Evolutionary conservation across 1,140 invertebrate genomes (phyloP).

Genomic region (Aleiodes sp.): DNA sequence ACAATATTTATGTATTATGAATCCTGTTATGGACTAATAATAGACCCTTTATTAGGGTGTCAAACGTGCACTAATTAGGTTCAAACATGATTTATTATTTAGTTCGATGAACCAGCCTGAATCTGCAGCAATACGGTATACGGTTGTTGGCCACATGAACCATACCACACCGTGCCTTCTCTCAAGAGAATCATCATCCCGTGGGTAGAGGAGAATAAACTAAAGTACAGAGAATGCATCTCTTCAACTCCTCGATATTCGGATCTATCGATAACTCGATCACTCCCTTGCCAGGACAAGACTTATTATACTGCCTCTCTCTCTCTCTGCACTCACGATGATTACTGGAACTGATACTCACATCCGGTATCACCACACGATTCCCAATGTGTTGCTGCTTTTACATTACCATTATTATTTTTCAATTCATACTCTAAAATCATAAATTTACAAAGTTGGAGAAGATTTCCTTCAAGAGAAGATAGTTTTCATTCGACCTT

Average conservation of each 20-base stretch:
- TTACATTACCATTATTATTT: not conserved
- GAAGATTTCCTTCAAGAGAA: too few species aligned
- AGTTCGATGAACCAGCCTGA: not conserved
- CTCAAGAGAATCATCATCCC: too few species aligned
- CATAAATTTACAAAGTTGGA: too few species aligned
- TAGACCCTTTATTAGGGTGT: conserved; percentile 49
- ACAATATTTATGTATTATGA: not conserved
- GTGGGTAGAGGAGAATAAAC: too few species aligned
- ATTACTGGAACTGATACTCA: conserved; percentile 36
- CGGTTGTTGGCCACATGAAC: too few species aligned
- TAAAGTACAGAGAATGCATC: too few species aligned
- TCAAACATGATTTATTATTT: conserved; percentile 50
- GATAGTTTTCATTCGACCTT: too few species aligned
- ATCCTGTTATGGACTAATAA: conserved; percentile 41
- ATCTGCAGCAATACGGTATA: too few species aligned
- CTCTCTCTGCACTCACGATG: not conserved
- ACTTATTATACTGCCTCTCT: not conserved
- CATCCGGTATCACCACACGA: conserved; percentile 27
- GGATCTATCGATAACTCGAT: conserved; percentile 14
- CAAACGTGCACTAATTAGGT: conserved; percentile 51
- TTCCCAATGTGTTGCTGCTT: conserved; percentile 16
- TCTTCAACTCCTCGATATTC: too few species aligned
- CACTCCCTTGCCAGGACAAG: too few species aligned
- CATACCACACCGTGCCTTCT: too few species aligned
- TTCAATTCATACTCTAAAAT: too few species aligned